A percentile compares a stretch with the other conserved stretches of the same genome.
Conservation (phyloP, 1,140 invertebrate genomes). For the Neodiprion virginianus region DNA sequence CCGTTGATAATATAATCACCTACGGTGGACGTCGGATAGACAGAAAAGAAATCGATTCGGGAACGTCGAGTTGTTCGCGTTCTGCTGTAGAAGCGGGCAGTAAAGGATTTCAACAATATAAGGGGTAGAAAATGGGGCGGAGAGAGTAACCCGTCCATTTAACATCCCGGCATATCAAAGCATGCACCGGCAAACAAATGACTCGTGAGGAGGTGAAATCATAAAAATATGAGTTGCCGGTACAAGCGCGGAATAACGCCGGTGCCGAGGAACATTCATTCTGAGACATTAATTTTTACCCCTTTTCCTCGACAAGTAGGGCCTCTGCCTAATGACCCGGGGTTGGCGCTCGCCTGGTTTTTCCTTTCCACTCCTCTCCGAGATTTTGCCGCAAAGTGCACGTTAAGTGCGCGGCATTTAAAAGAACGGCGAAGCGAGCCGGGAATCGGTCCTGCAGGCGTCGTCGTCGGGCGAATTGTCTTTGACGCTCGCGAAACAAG, state of each 20-base stretch:
- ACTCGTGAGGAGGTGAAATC: conserved; percentile 54
- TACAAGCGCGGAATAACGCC: conserved; percentile 19
- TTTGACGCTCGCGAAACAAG: conserved; percentile 20
- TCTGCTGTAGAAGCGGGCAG: neutral
- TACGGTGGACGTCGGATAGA: too few relatives aligned
- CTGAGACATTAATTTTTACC: conserved; percentile 63
- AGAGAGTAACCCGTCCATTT: neutral
- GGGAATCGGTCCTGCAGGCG: conserved; percentile 20
- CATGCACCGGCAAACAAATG: conserved; percentile 41
- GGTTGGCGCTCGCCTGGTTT: conserved; percentile 29
- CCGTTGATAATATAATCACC: too few relatives aligned
- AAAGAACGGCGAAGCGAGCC: conserved; percentile 20
- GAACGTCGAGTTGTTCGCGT: neutral
- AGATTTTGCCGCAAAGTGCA: conserved; percentile 15
- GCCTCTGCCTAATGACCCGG: conserved; percentile 57
- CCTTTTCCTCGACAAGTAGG: conserved; percentile 44
- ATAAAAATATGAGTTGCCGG: conserved; percentile 38
- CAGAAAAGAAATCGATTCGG: too few relatives aligned
- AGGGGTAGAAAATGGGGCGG: neutral
- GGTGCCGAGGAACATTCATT: conserved; percentile 54
- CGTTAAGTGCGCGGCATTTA: conserved; percentile 19
- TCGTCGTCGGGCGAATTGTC: conserved; percentile 15
- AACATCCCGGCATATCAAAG: neutral
- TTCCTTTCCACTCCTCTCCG: conserved; percentile 28
- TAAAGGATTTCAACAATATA: neutral